A percentile compares a stretch with the other conserved stretches of the same genome.
Conservation (phyloP, 2,888 invertebrate genomes). For the Noctua fimbriata region DNA sequence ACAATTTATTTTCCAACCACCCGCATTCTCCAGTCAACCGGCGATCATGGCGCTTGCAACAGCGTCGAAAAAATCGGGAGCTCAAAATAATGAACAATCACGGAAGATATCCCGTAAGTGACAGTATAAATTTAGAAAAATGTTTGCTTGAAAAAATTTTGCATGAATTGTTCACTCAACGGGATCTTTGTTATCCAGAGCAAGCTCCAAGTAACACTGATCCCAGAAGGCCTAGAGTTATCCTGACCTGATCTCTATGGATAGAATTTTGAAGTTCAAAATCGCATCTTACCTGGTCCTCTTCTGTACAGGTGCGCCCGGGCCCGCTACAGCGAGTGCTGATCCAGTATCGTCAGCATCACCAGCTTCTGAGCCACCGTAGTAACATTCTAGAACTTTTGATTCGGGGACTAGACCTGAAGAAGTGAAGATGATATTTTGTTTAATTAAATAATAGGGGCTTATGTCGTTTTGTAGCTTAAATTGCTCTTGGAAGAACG, state of each 20-base stretch:
- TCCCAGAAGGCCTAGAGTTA: not conserved
- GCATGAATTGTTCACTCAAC: not conserved
- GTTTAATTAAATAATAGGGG: too few relatives aligned
- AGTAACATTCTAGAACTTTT: conserved; percentile 90
- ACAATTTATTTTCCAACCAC: too few relatives aligned
- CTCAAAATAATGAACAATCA: too few relatives aligned
- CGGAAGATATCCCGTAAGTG: too few relatives aligned
- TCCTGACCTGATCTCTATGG: not conserved
- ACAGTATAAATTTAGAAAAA: too few relatives aligned
- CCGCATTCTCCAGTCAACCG: too few relatives aligned
- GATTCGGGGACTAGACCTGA: conserved; percentile 90
- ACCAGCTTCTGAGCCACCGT: conserved; percentile 84
- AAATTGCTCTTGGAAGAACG: too few relatives aligned
- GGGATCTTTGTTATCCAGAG: not conserved
- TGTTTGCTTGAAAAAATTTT: not conserved
- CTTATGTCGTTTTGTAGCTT: too few relatives aligned
- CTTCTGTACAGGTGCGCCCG: conserved; percentile 87
- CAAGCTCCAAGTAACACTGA: not conserved
- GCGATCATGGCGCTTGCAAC: too few relatives aligned
- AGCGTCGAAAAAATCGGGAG: too few relatives aligned
- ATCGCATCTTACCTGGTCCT: conserved; percentile 85
- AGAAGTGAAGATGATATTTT: too few relatives aligned
- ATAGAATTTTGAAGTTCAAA: not conserved
- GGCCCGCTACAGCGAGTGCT: conserved; percentile 79
- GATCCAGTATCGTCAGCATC: conserved; percentile 85